Evolutionary conservation across 2,113 vertebrate species (phyloP).

Genomic region (Elanus axillaris): DNA sequence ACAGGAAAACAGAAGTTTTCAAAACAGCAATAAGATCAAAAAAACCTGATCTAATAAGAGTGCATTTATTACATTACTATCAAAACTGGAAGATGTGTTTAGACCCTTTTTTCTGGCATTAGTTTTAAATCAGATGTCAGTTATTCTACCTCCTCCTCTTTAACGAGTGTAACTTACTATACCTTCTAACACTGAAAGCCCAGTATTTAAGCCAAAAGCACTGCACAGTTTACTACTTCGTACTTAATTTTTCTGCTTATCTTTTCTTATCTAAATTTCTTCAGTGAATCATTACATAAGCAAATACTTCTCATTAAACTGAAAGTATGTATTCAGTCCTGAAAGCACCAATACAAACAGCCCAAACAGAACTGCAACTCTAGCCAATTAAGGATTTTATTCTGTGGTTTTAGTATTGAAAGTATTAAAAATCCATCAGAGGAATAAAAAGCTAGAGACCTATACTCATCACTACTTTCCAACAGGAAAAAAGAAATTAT

Average conservation of each 20-base stretch:
- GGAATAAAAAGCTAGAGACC: neutral
- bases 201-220: neutral
- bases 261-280: neutral
- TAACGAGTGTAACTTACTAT: neutral
- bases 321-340: neutral
- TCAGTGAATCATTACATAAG: neutral
- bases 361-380: neutral
- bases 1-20: neutral
- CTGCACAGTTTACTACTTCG: neutral
- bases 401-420: neutral
- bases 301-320: neutral
- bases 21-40: neutral
- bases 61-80: neutral
- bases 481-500: neutral
- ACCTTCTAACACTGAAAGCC: neutral
- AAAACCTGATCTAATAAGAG: neutral
- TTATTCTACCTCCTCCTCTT: neutral
- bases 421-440: neutral
- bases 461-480: neutral
- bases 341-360: neutral
- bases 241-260: neutral
- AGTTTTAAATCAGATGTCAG: neutral
- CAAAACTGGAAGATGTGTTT: neutral
- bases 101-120: neutral
- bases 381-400: neutral